Evolutionary conservation across 2,888 invertebrate genomes (phyloP), one percentile per base, ranked within the genome.

Genomic region (Apotomis capreana): DNA sequence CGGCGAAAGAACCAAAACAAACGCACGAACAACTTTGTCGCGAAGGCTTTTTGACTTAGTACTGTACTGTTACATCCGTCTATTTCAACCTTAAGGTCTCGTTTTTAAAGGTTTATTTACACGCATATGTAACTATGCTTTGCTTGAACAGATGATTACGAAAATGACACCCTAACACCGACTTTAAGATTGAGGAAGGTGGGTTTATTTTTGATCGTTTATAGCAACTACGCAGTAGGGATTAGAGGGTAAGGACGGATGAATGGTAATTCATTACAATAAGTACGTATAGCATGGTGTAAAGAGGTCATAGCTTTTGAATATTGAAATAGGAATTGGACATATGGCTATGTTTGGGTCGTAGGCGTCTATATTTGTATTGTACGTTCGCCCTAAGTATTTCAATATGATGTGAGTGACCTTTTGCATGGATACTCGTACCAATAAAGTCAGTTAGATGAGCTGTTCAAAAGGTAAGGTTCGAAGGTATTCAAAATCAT

Each of bases 81-180:
- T 77, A 54, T 76, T 69, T 74, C 9, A 77, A 78, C 78, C 68
- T 61, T 81, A 80, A 54, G 65, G 6, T 3, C 68, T n/a, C n/a
- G 0, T 10, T 1, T 5, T 71, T 77, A 81, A 77, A 75, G 78
- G 77, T 74, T 79, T 78, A 78, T 78, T 79, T 78, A 80, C 79
- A 76, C 72, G 83, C 78, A 80, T 15, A 52, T 13, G n/a, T 52
- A 76, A 73, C 59, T 70, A 69, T 70, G 77, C 46, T 40, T 62
- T 70, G 74, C 44, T 13, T 36, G 63, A 58, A 54, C 68, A 71
- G 63, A 15, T 51, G 73, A 55, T 69, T 62, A 63, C 63, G 68
- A 63, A 68, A 68, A 59, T 46, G 62, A 36, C 15, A 58, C 46
- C 59, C 54, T 37, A 68, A 72, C 58, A 59, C 62, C 36, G 52